Conservation (phyloP, 2,888 invertebrate genomes). For the Argyra leucocephala region DNA sequence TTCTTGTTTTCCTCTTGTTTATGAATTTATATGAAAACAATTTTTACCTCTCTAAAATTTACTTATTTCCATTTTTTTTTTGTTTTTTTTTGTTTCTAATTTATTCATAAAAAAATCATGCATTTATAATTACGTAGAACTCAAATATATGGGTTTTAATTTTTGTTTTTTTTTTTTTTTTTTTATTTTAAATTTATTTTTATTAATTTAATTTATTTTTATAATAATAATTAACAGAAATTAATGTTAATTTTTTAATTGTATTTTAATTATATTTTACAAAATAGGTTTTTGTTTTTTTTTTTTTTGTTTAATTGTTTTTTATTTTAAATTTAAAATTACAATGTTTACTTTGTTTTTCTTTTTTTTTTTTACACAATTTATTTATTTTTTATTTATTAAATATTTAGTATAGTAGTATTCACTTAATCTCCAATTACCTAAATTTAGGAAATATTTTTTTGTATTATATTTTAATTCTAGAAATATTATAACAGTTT, state of each 20-base stretch:
- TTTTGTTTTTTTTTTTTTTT: background rate
- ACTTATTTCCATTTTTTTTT: no score
- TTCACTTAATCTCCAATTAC: constrained; percentile 1
- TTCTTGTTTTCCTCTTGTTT: no score
- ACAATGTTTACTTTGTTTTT: no score
- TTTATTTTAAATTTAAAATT: background rate
- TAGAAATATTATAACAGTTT: constrained; percentile 4
- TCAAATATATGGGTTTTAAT: no score
- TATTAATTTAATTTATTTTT: background rate
- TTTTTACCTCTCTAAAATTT: no score
- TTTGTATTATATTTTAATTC: background rate
- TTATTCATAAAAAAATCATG: no score
- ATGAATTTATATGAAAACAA: no score
- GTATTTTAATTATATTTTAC: background rate
- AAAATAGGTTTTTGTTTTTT: background rate
- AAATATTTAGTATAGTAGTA: background rate
- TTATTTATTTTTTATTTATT: background rate
- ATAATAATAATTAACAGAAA: background rate
- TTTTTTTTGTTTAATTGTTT: background rate
- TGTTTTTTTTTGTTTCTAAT: no score
- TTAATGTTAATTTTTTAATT: background rate
- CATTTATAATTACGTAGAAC: no score
- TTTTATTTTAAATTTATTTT: background rate
- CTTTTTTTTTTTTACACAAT: background rate
- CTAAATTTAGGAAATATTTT: background rate